Evolutionary conservation across 2,797 vertebrate genomes (phyloP).

Genomic region (Limosa lapponica): DNA sequence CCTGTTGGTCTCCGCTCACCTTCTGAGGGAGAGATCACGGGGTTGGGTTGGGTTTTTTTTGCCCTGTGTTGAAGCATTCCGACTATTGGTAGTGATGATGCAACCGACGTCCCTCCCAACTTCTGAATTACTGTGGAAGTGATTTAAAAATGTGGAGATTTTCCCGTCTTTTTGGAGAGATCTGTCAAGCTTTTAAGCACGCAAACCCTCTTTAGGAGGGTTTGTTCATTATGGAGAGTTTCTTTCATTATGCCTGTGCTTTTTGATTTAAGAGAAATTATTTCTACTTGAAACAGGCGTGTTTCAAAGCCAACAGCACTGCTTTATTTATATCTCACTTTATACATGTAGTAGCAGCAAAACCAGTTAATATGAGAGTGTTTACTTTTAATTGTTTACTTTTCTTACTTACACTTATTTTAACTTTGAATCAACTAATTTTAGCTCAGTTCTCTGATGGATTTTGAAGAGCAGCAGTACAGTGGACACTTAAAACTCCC

Average conservation of each 20-base stretch:
- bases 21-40: background rate
- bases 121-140: accelerated
- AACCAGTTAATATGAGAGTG: accelerated
- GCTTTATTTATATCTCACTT: accelerated
- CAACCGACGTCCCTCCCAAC: background rate
- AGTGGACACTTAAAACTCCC: accelerated
- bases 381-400: background rate
- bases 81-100: accelerated
- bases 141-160: accelerated
- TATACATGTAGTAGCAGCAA: background rate
- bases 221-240: background rate
- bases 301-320: accelerated
- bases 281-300: background rate
- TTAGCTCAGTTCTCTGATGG: accelerated
- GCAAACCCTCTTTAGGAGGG: accelerated
- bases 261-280: background rate
- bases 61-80: background rate
- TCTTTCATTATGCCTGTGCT: accelerated
- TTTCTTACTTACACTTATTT: background rate
- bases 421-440: accelerated
- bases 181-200: no score
- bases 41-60: background rate
- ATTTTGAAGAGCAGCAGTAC: background rate
- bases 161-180: background rate
- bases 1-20: background rate